phyloP scores from a whole-genome alignment of 2,797 vertebrate species.

The Sebastiscus albofasciatus region DNA sequence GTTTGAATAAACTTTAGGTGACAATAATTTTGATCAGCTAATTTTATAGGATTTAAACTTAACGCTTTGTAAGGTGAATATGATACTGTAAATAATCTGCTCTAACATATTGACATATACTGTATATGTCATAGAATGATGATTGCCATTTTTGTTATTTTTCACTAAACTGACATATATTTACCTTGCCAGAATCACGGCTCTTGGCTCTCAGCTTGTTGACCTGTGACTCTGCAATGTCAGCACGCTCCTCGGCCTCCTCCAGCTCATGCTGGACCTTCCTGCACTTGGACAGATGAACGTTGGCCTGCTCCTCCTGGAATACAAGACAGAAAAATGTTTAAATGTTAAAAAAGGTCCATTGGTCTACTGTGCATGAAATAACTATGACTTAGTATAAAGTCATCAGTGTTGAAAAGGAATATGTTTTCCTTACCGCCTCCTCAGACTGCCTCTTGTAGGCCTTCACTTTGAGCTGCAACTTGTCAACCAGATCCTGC shows the following conservation, averaged over 20 bases:
- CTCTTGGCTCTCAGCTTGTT: constrained; percentile 85
- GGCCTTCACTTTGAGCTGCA: constrained; percentile 89
- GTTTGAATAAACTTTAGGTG: not conserved
- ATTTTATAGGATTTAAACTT: not conserved
- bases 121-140: not conserved
- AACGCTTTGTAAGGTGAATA: not conserved
- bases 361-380: not conserved
- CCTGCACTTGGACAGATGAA: constrained; percentile 70
- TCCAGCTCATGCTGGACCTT: constrained; percentile 86
- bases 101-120: not conserved
- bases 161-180: not conserved
- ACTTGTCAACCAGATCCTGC: constrained; percentile 89
- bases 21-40: not conserved
- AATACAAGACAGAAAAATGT: not conserved
- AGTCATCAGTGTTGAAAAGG: too few species aligned
- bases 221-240: constrained; percentile 86
- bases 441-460: constrained; percentile 90
- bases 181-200: constrained; percentile 59
- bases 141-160: not conserved
- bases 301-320: not conserved
- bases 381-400: not conserved
- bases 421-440: not conserved
- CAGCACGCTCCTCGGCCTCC: constrained; percentile 83
- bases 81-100: not conserved
- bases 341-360: not conserved